Evolutionary conservation across 2,113 vertebrate species (phyloP), one percentile per base, ranked within the genome.

Genomic region (Onychostoma macrolepis): DNA sequence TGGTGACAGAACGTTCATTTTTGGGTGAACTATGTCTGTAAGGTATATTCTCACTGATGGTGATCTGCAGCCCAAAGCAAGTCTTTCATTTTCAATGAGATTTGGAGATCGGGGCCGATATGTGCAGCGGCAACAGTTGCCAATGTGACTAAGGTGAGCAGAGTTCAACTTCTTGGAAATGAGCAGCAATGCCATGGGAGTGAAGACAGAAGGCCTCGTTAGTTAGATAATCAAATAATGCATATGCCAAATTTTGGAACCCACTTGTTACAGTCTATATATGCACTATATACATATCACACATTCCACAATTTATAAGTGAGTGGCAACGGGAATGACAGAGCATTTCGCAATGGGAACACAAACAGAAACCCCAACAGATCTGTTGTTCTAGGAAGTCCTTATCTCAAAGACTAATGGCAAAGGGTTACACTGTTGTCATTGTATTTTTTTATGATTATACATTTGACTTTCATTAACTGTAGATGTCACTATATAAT

Each of bases 81-180:
- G 24, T 45, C 72, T 17, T 75, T 75, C 24, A 75, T 75, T 75
- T 75, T 75, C 72, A 75, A 75, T 75, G 6, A 75, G 24, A 75
- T 45, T 74, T 43, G 36, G 21, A n/a, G 69, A 72, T 72, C 6
- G 24, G 21, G n/a, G 38, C 2, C 6, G 7, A 75, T 5, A 26
- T 75, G 21, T 6, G 4, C 12, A 2, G 11, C 11, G 13, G 24
- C 24, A 43, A n/a, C 11, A 2, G 3, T 41, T 43, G 21, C 4
- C 2, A 0, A 74, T 24, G 36, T 24, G 21, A 24, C 71, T 13
- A 74, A 74, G 38, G n/a, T 45, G 12, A 75, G 72, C 72, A 75
- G 6, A 75, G 41, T 75, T 75, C 72, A 75, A 75, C 72, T 75
- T 75, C 24, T 8, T 75, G 72, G 5, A 75, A 15, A 75, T 45